Evolutionary conservation across 2,888 invertebrate species (phyloP), one percentile per base, ranked within the genome.

Genomic region (Dasypogon diadema): DNA sequence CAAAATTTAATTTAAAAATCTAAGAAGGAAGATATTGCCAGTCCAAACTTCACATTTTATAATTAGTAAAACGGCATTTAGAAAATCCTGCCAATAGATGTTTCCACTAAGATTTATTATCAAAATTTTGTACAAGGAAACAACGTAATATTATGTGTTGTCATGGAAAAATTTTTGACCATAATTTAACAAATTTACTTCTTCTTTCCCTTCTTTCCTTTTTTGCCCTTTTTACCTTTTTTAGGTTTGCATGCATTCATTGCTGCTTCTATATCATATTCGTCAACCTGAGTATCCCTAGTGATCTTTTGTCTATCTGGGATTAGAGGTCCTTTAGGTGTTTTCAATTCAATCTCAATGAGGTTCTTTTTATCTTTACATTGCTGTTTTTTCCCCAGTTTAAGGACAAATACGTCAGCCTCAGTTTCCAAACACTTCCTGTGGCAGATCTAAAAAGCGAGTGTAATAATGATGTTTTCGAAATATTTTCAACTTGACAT

Each of bases 361-460:
- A 89, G 88, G 56, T 88, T 88, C 81, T 92, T 92, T 85, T 92
- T 92, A 77, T 90, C 90, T 54, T 89, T 89, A 0, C 91, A 91
- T 34, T 91, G 91, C 0, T 90, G 90, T 81, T 93, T 93, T 81
- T 92, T 93, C 1, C 93, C 93, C 75, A 94, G 91, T 81, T 91
- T 89, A 58, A 93, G 84, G 2, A 93, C 87, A 79, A 93, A 93
- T 0, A 92, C 89, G 80, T 93, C 92, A 80, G 91, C 91, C 68
- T 92, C 90, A 0, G 91, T 90, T 80, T 92, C 91, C 0, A 90
- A 82, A 77, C 83, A 84, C 10, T 84, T 83, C 77, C 83, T 83
- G 76, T 84, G 84, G 74, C 86, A 86, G 16, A 86, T 83, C 85
- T 65, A 26, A 85, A 75, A 8, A 74, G 4, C 18, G 30, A n/a